These are phyloP conservation scores for Caenorhabditis becei DNA, from an alignment of 2,888 invertebrate species.

Conservation along the genomic window DNA sequence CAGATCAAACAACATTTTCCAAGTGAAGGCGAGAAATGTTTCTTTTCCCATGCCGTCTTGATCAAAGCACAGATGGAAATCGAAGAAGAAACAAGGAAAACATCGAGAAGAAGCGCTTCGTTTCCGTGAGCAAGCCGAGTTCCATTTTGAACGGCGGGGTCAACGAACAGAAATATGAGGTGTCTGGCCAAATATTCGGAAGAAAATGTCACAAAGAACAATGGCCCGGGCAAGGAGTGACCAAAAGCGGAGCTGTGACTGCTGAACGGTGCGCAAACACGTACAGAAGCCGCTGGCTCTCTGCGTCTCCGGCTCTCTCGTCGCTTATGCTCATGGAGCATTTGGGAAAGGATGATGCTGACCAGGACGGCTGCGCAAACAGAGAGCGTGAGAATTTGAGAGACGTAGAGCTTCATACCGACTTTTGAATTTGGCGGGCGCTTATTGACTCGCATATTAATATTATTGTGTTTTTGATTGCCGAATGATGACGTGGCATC, in stretches of 20 bases:
- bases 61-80: conserved; percentile 49
- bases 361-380: conserved; percentile 47
- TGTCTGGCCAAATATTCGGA: conserved; percentile 44
- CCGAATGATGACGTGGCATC: conserved; percentile 42
- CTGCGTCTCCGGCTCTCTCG: conserved; percentile 24
- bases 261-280: conserved; percentile 58
- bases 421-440: conserved; percentile 45
- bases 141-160: conserved; percentile 15
- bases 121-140: conserved; percentile 13
- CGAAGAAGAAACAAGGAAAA: conserved; percentile 25
- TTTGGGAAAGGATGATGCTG: conserved; percentile 40
- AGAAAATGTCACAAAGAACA: conserved; percentile 53
- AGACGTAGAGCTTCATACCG: conserved; percentile 14
- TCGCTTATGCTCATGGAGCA: conserved; percentile 42
- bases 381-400: conserved; percentile 26
- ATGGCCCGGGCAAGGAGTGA: conserved; percentile 38
- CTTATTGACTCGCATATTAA: conserved; percentile 58
- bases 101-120: conserved; percentile 1
- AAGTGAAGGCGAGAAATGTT: conserved; percentile 24
- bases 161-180: conserved; percentile 15
- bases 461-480: conserved; percentile 54
- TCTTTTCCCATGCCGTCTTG: conserved; percentile 25
- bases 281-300: conserved; percentile 39
- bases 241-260: conserved; percentile 43
- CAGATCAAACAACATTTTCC: background rate